A percentile compares a stretch with the other conserved stretches of the same genome.
These are phyloP conservation scores for Sinocyclocheilus grahami DNA, from an alignment of 2,113 vertebrate genomes.

Conservation along the genomic window DNA sequence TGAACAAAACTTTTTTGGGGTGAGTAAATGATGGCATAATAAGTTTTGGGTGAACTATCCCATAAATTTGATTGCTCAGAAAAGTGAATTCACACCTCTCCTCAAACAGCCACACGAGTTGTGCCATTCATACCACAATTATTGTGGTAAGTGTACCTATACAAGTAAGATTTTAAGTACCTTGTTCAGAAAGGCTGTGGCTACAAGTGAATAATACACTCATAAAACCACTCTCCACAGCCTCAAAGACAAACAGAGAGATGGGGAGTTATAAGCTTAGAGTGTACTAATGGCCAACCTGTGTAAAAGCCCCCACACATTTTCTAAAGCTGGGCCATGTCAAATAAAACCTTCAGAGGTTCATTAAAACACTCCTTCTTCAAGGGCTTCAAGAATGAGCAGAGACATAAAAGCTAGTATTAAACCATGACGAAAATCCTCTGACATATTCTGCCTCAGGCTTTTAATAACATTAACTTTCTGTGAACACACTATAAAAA, in stretches of 20 bases:
- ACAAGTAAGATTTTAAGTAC: neutral
- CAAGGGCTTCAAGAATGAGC: constrained; percentile 1
- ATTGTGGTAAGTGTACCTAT: neutral
- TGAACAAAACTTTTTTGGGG: neutral
- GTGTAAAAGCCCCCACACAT: neutral
- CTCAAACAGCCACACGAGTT: neutral
- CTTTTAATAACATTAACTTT: neutral
- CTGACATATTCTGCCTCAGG: neutral
- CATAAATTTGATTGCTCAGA: neutral
- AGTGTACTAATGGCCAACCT: neutral
- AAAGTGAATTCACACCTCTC: neutral
- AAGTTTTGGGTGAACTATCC: neutral
- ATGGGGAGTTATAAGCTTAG: neutral
- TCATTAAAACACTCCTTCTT: constrained; percentile 13
- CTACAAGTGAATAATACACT: neutral
- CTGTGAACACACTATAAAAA: neutral
- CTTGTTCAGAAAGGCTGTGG: neutral
- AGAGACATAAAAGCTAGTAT: constrained; percentile 12
- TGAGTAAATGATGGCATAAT: neutral
- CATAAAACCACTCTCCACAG: neutral
- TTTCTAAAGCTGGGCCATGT: neutral
- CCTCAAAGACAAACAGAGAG: constrained; percentile 16
- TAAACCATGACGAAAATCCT: constrained; percentile 16
- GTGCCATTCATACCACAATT: neutral
- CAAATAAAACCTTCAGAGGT: constrained; percentile 26